Evolutionary conservation across 2,797 vertebrate genomes (phyloP).

Genomic region (Adelosebastes latens): DNA sequence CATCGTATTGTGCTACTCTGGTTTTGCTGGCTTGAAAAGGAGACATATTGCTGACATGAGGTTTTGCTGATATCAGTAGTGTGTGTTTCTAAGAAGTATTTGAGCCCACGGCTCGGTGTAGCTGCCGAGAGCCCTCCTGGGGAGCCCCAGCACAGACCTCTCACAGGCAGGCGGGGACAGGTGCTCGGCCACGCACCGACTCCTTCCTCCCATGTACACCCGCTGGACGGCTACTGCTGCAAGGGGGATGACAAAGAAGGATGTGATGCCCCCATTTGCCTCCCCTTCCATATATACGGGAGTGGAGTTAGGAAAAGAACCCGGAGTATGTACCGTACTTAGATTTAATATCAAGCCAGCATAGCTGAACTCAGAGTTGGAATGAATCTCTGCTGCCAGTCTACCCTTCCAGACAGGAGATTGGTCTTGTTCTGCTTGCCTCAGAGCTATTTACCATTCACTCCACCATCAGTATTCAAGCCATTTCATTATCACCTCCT

Average conservation of each 20-base stretch:
- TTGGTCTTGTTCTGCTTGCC: slow-evolving; percentile 48
- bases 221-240: slow-evolving; percentile 36
- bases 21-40: slow-evolving; percentile 27
- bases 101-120: slow-evolving; percentile 15
- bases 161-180: slow-evolving; percentile 57
- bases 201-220: slow-evolving; percentile 13
- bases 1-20: slow-evolving; percentile 1
- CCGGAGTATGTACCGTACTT: slow-evolving; percentile 28
- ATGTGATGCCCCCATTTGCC: slow-evolving; percentile 47
- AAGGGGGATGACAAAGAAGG: slow-evolving; percentile 52
- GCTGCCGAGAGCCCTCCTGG: slow-evolving; percentile 42
- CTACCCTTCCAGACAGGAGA: slow-evolving; percentile 30
- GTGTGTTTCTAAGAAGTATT: slow-evolving; percentile 11
- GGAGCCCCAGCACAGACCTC: slow-evolving; percentile 33
- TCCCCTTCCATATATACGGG: slow-evolving; percentile 15
- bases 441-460: slow-evolving; percentile 60
- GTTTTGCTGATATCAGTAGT: slow-evolving; percentile 33
- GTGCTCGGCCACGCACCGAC: slow-evolving; percentile 39
- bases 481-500: slow-evolving; percentile 61
- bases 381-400: slow-evolving; percentile 27
- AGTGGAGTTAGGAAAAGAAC: slow-evolving; percentile 2
- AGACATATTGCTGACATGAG: slow-evolving; percentile 6
- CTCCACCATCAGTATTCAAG: slow-evolving; percentile 40
- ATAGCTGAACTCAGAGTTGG: slow-evolving; percentile 22
- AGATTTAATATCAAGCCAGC: slow-evolving; percentile 20